Conservation (phyloP, 1,140 invertebrate genomes). For the Ganaspis sp. region DNA sequence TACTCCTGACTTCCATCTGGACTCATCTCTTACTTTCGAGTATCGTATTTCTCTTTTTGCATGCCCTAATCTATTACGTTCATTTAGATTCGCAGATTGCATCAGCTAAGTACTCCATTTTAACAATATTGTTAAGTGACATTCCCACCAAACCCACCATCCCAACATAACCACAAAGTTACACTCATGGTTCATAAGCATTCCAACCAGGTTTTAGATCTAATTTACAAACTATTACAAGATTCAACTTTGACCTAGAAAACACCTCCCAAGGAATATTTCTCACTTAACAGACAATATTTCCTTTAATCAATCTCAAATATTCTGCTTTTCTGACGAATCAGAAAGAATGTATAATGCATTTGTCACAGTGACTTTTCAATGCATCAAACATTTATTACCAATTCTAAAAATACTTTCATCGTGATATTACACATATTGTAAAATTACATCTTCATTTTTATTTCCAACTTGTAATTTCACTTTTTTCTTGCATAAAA, state of each 20-base stretch:
- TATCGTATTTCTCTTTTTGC: conserved; percentile 20
- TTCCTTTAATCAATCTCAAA: neutral
- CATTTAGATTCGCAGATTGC: neutral
- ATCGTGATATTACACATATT: neutral
- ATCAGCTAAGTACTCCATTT: conserved; percentile 28
- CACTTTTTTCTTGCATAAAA: no score
- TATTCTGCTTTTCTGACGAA: neutral
- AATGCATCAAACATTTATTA: conserved; percentile 15
- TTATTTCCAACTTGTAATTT: neutral
- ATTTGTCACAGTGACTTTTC: conserved; percentile 20
- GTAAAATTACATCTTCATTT: neutral
- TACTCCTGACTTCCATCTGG: conserved; percentile 14
- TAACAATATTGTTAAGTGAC: conserved; percentile 30
- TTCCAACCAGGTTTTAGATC: neutral
- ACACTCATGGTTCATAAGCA: neutral
- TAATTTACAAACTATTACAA: neutral
- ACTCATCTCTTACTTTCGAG: conserved; percentile 9
- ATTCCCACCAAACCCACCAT: conserved; percentile 2
- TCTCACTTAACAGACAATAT: neutral
- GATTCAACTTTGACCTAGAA: neutral
- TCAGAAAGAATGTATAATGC: conserved; percentile 8
- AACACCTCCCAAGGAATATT: neutral
- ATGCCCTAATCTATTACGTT: conserved; percentile 20
- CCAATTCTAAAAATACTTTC: neutral
- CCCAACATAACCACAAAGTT: conserved; percentile 16